Percentiles rank a stretch among this genome's conserved stretches.
Evolutionary conservation across 2,797 vertebrate species (phyloP).

Genomic region (Avahi laniger): DNA sequence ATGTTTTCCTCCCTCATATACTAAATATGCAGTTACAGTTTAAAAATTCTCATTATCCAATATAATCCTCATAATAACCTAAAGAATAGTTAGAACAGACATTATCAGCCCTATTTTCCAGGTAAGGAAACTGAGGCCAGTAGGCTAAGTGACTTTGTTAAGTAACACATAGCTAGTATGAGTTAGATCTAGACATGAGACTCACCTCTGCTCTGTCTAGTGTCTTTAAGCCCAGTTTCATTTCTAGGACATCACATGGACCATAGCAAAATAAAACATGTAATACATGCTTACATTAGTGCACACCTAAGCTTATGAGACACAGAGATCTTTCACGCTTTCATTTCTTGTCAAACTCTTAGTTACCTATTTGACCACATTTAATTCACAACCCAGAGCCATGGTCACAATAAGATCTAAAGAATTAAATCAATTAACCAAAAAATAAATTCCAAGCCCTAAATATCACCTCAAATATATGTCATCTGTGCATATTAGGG

Average conservation of each 20-base stretch:
- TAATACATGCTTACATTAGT: background rate
- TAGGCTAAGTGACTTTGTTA: background rate
- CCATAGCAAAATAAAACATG: background rate
- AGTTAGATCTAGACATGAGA: background rate
- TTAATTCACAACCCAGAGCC: background rate
- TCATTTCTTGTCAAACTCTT: slow-evolving; percentile 8
- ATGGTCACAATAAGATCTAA: background rate
- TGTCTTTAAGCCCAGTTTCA: background rate
- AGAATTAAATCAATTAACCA: background rate
- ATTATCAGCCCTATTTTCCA: background rate
- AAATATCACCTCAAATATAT: background rate
- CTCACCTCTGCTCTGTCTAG: background rate
- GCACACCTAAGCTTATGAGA: background rate
- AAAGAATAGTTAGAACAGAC: background rate
- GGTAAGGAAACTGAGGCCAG: background rate
- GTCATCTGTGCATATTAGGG: background rate
- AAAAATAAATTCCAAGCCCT: background rate
- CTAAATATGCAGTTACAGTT: background rate
- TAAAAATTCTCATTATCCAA: background rate
- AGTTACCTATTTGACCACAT: background rate
- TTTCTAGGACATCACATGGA: background rate
- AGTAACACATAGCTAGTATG: background rate
- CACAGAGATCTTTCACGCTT: background rate
- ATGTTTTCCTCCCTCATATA: background rate
- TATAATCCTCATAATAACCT: background rate